Evolutionary conservation across 1,140 invertebrate species (phyloP).

Genomic region (Drosophila paulistorum): DNA sequence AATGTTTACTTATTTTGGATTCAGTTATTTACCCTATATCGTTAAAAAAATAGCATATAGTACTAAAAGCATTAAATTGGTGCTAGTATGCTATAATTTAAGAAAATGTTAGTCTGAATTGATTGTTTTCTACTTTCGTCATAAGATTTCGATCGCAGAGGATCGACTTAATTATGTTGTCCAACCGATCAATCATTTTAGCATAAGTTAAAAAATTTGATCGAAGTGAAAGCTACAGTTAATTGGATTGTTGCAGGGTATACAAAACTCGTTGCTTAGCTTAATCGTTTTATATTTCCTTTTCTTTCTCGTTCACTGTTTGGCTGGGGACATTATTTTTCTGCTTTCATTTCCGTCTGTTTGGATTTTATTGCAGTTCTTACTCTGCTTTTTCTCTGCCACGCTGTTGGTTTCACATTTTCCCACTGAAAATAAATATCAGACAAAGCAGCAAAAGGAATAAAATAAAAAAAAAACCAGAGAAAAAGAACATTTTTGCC

Average conservation of each 20-base stretch:
- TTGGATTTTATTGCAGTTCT: slow-evolving; percentile 71
- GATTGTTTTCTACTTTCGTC: too few species aligned
- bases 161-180: too few species aligned
- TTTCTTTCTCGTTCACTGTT: slow-evolving; percentile 10
- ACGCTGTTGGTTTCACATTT: slow-evolving; percentile 19
- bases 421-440: slow-evolving; percentile 68
- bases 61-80: too few species aligned
- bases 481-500: slow-evolving; percentile 37
- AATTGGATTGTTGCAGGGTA: not conserved
- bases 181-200: too few species aligned
- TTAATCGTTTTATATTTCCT: not conserved
- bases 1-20: slow-evolving; percentile 62
- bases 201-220: too few species aligned
- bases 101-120: too few species aligned
- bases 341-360: slow-evolving; percentile 75
- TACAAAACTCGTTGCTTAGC: not conserved
- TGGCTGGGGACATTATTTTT: slow-evolving; percentile 71
- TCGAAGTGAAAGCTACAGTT: too few species aligned
- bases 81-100: too few species aligned
- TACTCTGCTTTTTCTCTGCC: slow-evolving; percentile 25
- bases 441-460: slow-evolving; percentile 43
- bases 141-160: too few species aligned
- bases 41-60: not conserved
- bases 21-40: not conserved
- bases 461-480: not conserved